Evolutionary conservation across 2,113 vertebrate species (phyloP).

Genomic region (Microtus pennsylvanicus): DNA sequence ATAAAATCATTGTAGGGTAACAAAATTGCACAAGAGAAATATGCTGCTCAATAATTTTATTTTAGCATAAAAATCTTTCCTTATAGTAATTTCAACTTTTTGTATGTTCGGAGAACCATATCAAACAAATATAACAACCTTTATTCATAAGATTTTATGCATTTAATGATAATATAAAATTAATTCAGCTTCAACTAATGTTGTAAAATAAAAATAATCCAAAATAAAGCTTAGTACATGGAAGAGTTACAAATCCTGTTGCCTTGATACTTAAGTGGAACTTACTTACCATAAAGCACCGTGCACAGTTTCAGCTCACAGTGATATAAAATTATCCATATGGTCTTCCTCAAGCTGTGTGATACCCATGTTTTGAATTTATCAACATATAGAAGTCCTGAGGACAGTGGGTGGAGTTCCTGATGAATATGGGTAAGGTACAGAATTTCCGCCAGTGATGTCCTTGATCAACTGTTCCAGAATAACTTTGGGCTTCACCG

Average conservation of each 20-base stretch:
- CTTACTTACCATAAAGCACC: neutral
- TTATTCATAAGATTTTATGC: neutral
- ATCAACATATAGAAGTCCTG: neutral
- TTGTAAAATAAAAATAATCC: slow-evolving; percentile 6
- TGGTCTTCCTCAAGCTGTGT: neutral
- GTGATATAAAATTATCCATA: neutral
- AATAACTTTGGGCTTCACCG: neutral
- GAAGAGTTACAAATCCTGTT: neutral
- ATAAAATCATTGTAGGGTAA: slow-evolving; percentile 6
- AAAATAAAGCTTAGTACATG: neutral
- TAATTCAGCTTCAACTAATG: neutral
- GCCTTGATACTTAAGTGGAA: neutral
- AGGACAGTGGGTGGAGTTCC: neutral
- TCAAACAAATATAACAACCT: neutral
- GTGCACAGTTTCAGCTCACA: neutral
- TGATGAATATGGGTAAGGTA: neutral
- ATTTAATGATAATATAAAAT: neutral
- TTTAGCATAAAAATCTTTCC: slow-evolving; percentile 27
- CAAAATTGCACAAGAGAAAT: slow-evolving; percentile 22
- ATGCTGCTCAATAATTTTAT: slow-evolving; percentile 3
- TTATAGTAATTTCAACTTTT: neutral
- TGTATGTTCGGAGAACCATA: slow-evolving; percentile 10
- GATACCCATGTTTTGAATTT: neutral
- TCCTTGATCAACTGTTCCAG: neutral
- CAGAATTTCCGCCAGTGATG: neutral